phyloP scores from a whole-genome alignment of 2,113 vertebrate genomes.

The Athene cunicularia region DNA sequence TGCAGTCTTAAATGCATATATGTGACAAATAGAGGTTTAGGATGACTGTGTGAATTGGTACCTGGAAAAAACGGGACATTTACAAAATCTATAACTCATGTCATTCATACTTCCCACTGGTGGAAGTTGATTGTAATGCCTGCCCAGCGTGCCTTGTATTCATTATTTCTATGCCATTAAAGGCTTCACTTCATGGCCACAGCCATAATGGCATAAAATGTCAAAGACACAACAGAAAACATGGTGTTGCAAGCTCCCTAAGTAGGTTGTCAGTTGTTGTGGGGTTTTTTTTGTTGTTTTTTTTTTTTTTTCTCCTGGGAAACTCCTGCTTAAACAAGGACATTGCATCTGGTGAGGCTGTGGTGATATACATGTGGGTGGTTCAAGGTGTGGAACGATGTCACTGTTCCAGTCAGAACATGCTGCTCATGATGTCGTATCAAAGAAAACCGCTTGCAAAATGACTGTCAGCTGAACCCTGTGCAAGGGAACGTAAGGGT shows the following conservation, averaged over 20 bases:
- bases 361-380: slow-evolving; percentile 45
- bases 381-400: slow-evolving; percentile 59
- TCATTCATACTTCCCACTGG: neutral
- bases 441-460: slow-evolving; percentile 35
- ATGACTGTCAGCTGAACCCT: slow-evolving; percentile 41
- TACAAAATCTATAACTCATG: neutral
- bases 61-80: neutral
- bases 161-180: neutral
- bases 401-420: slow-evolving; percentile 47
- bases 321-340: neutral
- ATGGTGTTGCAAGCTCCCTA: neutral
- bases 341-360: neutral
- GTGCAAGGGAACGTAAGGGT: neutral
- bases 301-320: neutral
- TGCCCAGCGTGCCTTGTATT: neutral
- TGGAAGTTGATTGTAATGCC: neutral
- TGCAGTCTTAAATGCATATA: neutral
- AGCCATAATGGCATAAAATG: neutral
- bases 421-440: neutral
- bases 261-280: neutral
- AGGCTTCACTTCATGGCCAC: neutral
- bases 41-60: neutral
- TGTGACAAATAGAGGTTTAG: neutral
- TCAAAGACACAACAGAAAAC: neutral
- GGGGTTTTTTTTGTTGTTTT: too few relatives aligned